Evolutionary conservation across 2,888 invertebrate genomes (phyloP).

Genomic region (Luperina testacea): DNA sequence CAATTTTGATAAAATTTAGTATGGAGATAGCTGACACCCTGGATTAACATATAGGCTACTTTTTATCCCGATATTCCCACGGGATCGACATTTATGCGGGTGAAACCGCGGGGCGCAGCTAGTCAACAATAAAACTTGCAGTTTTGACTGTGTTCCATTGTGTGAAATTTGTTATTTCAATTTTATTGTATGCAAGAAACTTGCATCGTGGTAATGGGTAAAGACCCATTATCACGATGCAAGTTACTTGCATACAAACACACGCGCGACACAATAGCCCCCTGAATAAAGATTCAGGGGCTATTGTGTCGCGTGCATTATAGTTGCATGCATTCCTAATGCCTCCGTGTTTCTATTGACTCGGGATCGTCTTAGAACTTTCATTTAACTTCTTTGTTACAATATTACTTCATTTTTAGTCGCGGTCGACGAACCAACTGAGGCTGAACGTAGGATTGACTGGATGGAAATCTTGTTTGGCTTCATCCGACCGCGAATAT

Average conservation of each 20-base stretch:
- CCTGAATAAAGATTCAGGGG: too few relatives aligned
- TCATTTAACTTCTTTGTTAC: background rate
- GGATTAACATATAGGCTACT: too few relatives aligned
- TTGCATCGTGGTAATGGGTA: background rate
- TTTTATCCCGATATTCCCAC: too few relatives aligned
- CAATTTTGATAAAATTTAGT: too few relatives aligned
- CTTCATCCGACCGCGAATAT: background rate
- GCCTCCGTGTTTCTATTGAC: background rate
- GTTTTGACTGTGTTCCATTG: too few relatives aligned
- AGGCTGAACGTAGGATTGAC: background rate
- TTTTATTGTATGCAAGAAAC: background rate
- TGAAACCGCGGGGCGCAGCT: too few relatives aligned
- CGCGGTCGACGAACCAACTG: background rate
- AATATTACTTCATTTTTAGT: background rate
- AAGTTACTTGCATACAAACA: too few relatives aligned
- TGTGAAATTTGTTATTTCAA: background rate
- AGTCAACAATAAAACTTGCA: background rate
- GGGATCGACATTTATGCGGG: too few relatives aligned
- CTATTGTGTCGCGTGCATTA: background rate
- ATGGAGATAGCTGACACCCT: too few relatives aligned
- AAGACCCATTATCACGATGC: too few relatives aligned
- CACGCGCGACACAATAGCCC: too few relatives aligned
- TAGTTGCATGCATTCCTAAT: conserved; percentile 12
- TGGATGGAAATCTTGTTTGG: background rate
- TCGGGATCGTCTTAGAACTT: background rate